These are phyloP conservation scores for Chymomyza costata DNA, from an alignment of 1,140 invertebrate genomes.

Conservation along the genomic window DNA sequence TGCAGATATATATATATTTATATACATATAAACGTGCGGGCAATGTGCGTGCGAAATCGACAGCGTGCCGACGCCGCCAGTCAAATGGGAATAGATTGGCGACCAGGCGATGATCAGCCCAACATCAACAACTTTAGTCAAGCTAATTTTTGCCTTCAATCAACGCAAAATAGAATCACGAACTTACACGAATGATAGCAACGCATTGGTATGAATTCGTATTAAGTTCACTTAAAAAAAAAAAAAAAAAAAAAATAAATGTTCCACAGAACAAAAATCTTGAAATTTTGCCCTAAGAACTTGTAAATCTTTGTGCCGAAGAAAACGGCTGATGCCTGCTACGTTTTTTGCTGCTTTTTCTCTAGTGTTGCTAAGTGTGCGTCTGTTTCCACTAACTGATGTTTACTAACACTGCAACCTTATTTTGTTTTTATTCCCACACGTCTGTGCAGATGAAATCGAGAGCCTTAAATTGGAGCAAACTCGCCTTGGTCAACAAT, in stretches of 20 bases:
- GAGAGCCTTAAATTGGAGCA: conserved; percentile 85
- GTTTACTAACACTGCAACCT: conserved; percentile 6
- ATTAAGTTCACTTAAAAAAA: conserved; percentile 67
- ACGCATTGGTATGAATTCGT: conserved; percentile 75
- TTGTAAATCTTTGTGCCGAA: conserved; percentile 19
- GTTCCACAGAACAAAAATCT: conserved; percentile 10
- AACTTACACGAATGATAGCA: conserved; percentile 73
- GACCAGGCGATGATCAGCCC: conserved; percentile 15
- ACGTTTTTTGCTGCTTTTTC: conserved; percentile 39
- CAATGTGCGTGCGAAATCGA: not conserved
- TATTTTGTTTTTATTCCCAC: conserved; percentile 3
- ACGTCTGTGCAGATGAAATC: conserved; percentile 81
- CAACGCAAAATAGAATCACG: conserved; percentile 49
- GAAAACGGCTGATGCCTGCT: conserved; percentile 12
- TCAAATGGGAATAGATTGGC: not conserved
- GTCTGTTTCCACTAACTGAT: not conserved
- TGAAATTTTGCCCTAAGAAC: conserved; percentile 27
- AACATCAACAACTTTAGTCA: conserved; percentile 52
- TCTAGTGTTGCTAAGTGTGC: conserved; percentile 9
- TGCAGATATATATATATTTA: conserved; percentile 8
- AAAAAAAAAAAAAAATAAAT: conserved; percentile 30
- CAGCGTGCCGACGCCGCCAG: not conserved
- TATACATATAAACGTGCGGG: too few relatives aligned
- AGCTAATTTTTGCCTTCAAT: too few relatives aligned
- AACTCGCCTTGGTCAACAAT: conserved; percentile 88